Evolutionary conservation across 1,140 invertebrate genomes (phyloP).

Genomic region (Eciton burchellii): DNA sequence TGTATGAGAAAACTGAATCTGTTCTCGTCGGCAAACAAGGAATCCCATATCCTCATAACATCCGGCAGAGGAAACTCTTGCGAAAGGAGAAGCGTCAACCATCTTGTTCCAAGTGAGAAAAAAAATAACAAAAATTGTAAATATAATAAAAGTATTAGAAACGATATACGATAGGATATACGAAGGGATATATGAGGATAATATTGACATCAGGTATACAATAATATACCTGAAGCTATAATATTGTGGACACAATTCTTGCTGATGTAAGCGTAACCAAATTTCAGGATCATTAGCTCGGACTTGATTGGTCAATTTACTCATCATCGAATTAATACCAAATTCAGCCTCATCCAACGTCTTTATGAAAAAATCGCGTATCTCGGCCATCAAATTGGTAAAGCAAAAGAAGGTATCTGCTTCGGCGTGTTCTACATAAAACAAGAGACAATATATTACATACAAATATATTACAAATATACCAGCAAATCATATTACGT

Average conservation of each 20-base stretch:
- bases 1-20: slow-evolving; percentile 96
- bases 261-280: slow-evolving; percentile 90
- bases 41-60: slow-evolving; percentile 98
- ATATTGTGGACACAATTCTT: slow-evolving; percentile 97
- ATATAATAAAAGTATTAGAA: neutral
- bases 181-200: no score
- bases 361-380: slow-evolving; percentile 98
- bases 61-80: slow-evolving; percentile 99
- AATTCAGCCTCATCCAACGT: slow-evolving; percentile 96
- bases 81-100: slow-evolving; percentile 97
- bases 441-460: slow-evolving; percentile 40
- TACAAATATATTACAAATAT: neutral
- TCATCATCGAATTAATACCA: slow-evolving; percentile 95
- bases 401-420: slow-evolving; percentile 99
- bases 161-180: neutral
- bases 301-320: slow-evolving; percentile 90
- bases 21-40: slow-evolving; percentile 94
- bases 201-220: neutral
- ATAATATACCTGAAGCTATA: slow-evolving; percentile 93
- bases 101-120: slow-evolving; percentile 86
- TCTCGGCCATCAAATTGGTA: slow-evolving; percentile 98
- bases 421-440: slow-evolving; percentile 94
- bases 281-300: slow-evolving; percentile 92
- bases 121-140: slow-evolving; percentile 6
- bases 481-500: no score